These are phyloP conservation scores for Strongylocentrotus purpuratus DNA, from an alignment of 35 echinoderm and acorn worm species.

Conservation along the genomic window DNA sequence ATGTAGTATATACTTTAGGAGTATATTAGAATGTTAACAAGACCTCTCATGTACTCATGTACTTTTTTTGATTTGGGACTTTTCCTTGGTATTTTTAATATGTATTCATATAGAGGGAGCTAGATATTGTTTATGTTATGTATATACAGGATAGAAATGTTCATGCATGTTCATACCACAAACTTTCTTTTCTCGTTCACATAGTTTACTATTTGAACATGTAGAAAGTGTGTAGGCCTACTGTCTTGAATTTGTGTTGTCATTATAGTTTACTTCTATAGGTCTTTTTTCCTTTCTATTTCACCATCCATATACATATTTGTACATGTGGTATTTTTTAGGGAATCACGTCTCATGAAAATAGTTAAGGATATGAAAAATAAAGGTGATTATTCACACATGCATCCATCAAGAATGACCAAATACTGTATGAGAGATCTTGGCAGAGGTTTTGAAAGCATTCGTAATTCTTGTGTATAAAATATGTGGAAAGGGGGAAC, in stretches of 20 bases:
- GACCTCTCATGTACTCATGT: neutral
- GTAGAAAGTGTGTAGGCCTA: neutral
- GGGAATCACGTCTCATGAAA: neutral
- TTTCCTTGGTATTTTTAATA: neutral
- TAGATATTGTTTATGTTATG: neutral
- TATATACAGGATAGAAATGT: neutral
- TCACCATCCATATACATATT: neutral
- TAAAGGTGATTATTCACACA: neutral
- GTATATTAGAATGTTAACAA: neutral
- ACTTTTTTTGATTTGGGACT: neutral
- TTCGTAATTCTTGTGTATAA: no score
- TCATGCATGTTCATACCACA: no score
- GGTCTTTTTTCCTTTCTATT: neutral
- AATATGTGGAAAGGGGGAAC: no score
- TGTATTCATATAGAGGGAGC: neutral
- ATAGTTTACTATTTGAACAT: neutral
- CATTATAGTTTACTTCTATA: neutral
- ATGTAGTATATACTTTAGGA: neutral
- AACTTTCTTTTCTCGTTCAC: neutral
- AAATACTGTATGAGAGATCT: neutral
- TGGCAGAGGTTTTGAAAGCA: neutral
- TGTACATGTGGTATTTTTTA: neutral
- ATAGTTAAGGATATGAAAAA: neutral
- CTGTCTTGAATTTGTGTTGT: neutral
- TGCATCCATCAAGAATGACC: neutral